A percentile compares a stretch with the other conserved stretches of the same genome.
These are phyloP conservation scores for Nyctereutes procyonoides DNA, from an alignment of 2,113 vertebrate species.

Conservation along the genomic window DNA sequence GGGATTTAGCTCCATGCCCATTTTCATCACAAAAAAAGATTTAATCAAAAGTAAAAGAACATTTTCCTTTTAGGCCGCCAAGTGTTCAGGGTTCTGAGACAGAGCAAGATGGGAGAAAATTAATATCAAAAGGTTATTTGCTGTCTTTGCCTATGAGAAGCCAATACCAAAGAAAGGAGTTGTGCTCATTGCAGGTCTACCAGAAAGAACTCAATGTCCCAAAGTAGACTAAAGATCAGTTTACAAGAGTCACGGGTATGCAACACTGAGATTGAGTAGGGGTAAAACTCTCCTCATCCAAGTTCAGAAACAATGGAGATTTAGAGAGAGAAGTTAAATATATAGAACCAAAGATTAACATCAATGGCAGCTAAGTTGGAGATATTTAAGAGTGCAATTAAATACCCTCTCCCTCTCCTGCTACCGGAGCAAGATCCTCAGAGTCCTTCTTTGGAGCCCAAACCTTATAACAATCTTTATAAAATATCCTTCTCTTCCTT, in stretches of 20 bases:
- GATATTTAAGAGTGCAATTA: not conserved
- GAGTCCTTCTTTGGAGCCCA: not conserved
- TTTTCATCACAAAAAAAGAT: not conserved
- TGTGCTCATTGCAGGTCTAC: not conserved
- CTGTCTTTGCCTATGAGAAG: not conserved
- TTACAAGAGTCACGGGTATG: not conserved
- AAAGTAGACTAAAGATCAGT: not conserved
- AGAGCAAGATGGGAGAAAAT: not conserved
- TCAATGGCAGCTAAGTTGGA: not conserved
- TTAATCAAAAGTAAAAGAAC: not conserved
- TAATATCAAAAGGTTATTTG: not conserved
- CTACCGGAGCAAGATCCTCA: not conserved
- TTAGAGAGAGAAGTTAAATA: not conserved
- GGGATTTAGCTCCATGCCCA: not conserved
- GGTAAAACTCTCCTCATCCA: not conserved
- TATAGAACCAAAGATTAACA: not conserved
- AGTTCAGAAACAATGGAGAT: not conserved
- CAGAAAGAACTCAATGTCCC: not conserved
- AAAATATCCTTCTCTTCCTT: not conserved
- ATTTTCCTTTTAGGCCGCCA: not conserved
- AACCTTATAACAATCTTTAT: not conserved
- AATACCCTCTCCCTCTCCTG: not conserved
- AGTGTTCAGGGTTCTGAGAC: not conserved
- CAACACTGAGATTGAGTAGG: not conserved
- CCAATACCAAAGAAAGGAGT: not conserved